phyloP scores from a whole-genome alignment of 1,140 invertebrate species.

The Tetramorium alpestre region DNA sequence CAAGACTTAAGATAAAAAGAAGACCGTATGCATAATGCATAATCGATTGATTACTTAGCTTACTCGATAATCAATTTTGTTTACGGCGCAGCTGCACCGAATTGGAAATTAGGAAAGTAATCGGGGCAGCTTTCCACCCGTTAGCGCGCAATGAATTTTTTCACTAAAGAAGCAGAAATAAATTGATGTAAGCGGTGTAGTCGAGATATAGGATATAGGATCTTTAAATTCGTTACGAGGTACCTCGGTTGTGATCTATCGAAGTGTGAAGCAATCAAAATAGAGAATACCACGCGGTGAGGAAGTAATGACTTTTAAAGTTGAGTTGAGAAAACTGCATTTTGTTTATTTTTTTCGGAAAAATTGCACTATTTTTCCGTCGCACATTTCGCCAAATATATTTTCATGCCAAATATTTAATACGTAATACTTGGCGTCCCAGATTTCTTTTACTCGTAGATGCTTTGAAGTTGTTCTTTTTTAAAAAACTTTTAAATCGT shows the following conservation, averaged over 20 bases:
- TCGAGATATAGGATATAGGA: constrained; percentile 27
- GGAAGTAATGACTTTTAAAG: constrained; percentile 19
- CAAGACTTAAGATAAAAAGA: neutral
- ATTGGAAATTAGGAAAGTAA: constrained; percentile 52
- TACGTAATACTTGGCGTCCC: neutral
- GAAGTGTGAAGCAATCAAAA: constrained; percentile 43
- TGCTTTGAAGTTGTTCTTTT: constrained; percentile 9
- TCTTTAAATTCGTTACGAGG: constrained; percentile 5
- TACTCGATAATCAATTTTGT: constrained; percentile 49
- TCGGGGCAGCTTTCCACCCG: neutral
- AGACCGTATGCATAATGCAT: constrained; percentile 2
- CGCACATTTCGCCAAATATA: neutral
- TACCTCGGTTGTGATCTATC: neutral
- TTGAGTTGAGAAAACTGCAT: neutral
- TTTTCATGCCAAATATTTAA: constrained; percentile 36
- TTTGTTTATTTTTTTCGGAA: neutral
- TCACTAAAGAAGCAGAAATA: constrained; percentile 38
- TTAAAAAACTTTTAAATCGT: neutral
- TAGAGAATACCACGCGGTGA: neutral
- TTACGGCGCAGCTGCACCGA: constrained; percentile 21
- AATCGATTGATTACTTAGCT: constrained; percentile 9
- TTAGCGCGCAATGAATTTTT: constrained; percentile 23
- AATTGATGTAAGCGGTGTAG: constrained; percentile 42
- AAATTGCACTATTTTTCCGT: neutral
- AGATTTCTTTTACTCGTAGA: constrained; percentile 7